Base-by-base conservation (phyloP, 2,113 vertebrate genomes). In the Herpailurus yagouaroundi region DNA sequence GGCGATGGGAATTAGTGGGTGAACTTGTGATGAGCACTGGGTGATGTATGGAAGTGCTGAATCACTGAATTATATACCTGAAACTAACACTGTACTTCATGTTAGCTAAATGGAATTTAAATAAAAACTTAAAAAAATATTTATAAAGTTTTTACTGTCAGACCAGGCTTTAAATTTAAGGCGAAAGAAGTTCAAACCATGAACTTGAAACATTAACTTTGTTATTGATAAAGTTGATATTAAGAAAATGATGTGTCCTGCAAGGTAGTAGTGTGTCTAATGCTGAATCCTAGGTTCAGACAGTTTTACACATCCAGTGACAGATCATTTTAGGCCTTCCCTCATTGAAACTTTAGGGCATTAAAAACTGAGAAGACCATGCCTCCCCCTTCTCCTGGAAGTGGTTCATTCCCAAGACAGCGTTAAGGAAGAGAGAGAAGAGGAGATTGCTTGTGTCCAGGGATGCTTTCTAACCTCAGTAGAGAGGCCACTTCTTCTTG, bases 341-440 rank as follows among this genome's bases (percentile, higher is more conserved):
- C 6, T 89, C 38, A 29, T 71, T 94, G 63, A 80, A 69, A 45
- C 6, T 27, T 73, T 84, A 36, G 27, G 55, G 1, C 7, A 63
- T 3, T 52, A 15, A 80, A 71, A 52, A n/a, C 29, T 76, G 15
- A 95, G 11, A 91, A 27, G 50, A 91, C 1, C 33, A 33, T 29
- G 11, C 31, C 1, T 3, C 4, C 6, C 4, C 45, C 36, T 2
- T 2, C 9, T 3, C 4, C 36, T 14, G 31, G 80, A 25, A 80
- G 25, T 21, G 52, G 25, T 48, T 50, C n/a, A 19, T 7, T 82
- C 18, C 25, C 10, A 73, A 38, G 3, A 19, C 10, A 73, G 19
- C 23, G 10, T 38, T 19, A 23, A 73, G 4, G 31, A 80, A 97
- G 31, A 48, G 16, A 36, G 27, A 90, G 18, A 66, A 90, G 13